A percentile compares a stretch with the other conserved stretches of the same genome.
Conservation (phyloP, 1,140 invertebrate species). For the Sweltsa coloradensis region DNA sequence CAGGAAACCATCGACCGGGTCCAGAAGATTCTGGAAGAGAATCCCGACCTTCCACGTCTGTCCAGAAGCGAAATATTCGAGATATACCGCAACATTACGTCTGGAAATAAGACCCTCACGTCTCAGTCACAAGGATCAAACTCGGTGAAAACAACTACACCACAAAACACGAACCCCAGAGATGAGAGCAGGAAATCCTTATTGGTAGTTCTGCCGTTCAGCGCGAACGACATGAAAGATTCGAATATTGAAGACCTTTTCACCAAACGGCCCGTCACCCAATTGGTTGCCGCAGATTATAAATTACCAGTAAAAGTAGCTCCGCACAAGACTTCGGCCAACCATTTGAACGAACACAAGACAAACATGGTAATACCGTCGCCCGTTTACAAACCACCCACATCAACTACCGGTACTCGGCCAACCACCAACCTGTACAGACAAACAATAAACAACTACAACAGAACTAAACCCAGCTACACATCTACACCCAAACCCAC, state of each 20-base stretch:
- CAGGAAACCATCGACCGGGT: conserved; percentile 41
- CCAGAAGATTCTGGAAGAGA: conserved; percentile 37
- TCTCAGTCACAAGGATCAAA: background rate
- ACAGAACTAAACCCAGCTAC: background rate
- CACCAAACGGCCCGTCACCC: conserved; percentile 37
- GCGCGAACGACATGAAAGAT: conserved; percentile 28
- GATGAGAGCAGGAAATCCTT: conserved; percentile 37
- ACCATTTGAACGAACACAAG: no score
- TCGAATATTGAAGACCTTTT: conserved; percentile 36
- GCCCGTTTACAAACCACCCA: background rate
- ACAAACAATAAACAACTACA: background rate
- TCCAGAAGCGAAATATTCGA: conserved; percentile 41
- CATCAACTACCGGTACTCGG: background rate
- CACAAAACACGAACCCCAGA: conserved; percentile 27
- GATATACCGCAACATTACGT: conserved; percentile 39
- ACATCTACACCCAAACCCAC: background rate
- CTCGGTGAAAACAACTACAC: background rate
- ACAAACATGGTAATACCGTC: no score
- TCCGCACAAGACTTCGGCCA: no score
- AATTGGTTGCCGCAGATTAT: conserved; percentile 33
- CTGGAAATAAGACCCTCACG: conserved; percentile 6
- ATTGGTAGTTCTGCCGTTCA: conserved; percentile 41
- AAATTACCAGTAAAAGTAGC: no score
- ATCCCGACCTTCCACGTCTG: conserved; percentile 40
- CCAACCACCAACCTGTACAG: background rate